Conservation (phyloP, 2,888 invertebrate species). For the Tetrapedia diversipes region DNA sequence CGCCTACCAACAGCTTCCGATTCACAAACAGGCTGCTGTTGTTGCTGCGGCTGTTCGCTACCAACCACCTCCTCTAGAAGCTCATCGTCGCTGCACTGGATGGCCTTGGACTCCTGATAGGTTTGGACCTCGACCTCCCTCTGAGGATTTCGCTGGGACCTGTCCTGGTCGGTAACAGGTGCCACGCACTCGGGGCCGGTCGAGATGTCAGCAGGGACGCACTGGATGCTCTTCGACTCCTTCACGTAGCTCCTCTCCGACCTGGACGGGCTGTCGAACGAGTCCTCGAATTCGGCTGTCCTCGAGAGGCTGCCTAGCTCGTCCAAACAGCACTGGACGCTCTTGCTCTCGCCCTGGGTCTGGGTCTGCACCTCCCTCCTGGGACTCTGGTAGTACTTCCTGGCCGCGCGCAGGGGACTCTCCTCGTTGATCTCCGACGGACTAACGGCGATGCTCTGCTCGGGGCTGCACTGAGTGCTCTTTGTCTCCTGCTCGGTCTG, state of each 20-base stretch:
- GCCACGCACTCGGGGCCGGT: slow-evolving; percentile 8
- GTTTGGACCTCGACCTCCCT: slow-evolving; percentile 77
- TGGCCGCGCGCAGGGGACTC: slow-evolving; percentile 31
- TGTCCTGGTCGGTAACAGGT: slow-evolving; percentile 38
- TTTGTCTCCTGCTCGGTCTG: slow-evolving; percentile 73
- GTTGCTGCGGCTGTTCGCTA: too few relatives aligned
- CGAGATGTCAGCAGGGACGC: slow-evolving; percentile 64
- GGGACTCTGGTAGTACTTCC: slow-evolving; percentile 69
- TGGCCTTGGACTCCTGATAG: slow-evolving; percentile 76
- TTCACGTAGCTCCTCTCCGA: slow-evolving; percentile 57
- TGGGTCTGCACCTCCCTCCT: slow-evolving; percentile 76
- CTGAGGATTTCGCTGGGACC: slow-evolving; percentile 61
- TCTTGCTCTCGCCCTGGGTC: slow-evolving; percentile 77
- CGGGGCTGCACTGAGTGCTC: slow-evolving; percentile 74
- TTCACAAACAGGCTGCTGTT: neutral
- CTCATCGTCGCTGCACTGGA: slow-evolving; percentile 74
- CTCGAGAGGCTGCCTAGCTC: slow-evolving; percentile 63
- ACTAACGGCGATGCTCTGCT: slow-evolving; percentile 50
- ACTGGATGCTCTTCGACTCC: slow-evolving; percentile 72
- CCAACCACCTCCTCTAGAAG: slow-evolving; percentile 53
- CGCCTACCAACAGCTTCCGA: neutral
- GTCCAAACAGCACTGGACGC: slow-evolving; percentile 76
- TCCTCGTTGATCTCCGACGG: slow-evolving; percentile 23
- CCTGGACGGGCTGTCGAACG: slow-evolving; percentile 43
- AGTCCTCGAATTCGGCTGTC: slow-evolving; percentile 19